A percentile compares a stretch with the other conserved stretches of the same genome.
Evolutionary conservation across 2,113 vertebrate species (phyloP).

Genomic region (Columbina picui): DNA sequence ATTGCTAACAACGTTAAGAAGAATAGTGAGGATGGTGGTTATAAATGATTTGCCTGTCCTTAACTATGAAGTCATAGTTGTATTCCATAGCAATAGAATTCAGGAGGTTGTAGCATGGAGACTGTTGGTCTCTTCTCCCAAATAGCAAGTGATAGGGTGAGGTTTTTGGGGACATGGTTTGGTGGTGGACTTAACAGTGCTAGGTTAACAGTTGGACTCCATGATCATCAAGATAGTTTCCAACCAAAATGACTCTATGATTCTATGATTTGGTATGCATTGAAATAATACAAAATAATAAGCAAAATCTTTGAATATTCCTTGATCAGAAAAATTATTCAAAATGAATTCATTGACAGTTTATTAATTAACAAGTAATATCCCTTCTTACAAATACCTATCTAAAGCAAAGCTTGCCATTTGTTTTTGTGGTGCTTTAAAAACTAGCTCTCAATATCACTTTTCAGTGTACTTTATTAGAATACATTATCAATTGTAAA

Average conservation of each 20-base stretch:
- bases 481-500: neutral
- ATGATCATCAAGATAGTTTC: too few species aligned
- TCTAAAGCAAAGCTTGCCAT: neutral
- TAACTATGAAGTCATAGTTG: neutral
- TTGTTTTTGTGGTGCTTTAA: neutral
- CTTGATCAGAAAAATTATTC: neutral
- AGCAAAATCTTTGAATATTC: neutral
- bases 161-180: too few species aligned
- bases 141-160: too few species aligned
- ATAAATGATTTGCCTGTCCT: neutral
- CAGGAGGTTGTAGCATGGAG: too few species aligned
- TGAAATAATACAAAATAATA: neutral
- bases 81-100: neutral
- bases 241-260: too few species aligned
- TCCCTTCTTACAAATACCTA: neutral
- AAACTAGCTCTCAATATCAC: neutral
- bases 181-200: too few species aligned
- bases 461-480: neutral
- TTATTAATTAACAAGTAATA: too few species aligned
- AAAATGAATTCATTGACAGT: neutral
- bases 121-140: too few species aligned
- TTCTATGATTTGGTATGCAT: neutral
- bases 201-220: too few species aligned
- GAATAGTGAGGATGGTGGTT: neutral
- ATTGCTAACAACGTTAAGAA: neutral